phyloP scores from a whole-genome alignment of 1,140 invertebrate genomes.

The Procambarus virginalis region DNA sequence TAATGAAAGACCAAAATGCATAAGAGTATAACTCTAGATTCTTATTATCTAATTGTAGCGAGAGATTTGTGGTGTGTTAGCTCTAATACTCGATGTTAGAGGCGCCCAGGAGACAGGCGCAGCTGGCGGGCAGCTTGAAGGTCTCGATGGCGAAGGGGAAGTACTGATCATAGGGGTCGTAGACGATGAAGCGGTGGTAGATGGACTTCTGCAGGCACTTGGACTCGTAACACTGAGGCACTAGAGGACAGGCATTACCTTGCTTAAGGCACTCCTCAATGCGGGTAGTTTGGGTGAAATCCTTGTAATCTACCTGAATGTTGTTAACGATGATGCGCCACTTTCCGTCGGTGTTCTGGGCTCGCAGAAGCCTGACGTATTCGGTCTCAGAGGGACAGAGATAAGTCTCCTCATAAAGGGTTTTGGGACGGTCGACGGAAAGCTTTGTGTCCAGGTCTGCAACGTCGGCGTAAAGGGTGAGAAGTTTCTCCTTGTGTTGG shows the following conservation, averaged over 20 bases:
- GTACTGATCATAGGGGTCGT: conserved; percentile 71
- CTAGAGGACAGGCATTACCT: conserved; percentile 49
- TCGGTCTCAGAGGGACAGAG: conserved; percentile 53
- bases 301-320: conserved; percentile 70
- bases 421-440: conserved; percentile 12
- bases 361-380: conserved; percentile 70
- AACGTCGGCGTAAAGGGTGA: conserved; percentile 56
- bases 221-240: conserved; percentile 71
- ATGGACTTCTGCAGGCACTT: conserved; percentile 72
- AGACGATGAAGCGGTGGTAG: conserved; percentile 71
- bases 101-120: conserved; percentile 68
- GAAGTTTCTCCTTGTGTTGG: conserved; percentile 42
- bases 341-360: conserved; percentile 70
- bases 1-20: too few relatives aligned
- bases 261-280: conserved; percentile 69
- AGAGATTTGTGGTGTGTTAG: conserved; percentile 15
- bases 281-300: conserved; percentile 71
- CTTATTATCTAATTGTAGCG: neutral
- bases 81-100: conserved; percentile 43
- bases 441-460: conserved; percentile 53
- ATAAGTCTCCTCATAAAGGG: conserved; percentile 45
- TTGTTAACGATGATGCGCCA: conserved; percentile 72
- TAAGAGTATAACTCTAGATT: too few relatives aligned
- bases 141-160: conserved; percentile 71
- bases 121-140: conserved; percentile 71